phyloP scores from a whole-genome alignment of 2,113 vertebrate species.

The Saguinus midas region DNA sequence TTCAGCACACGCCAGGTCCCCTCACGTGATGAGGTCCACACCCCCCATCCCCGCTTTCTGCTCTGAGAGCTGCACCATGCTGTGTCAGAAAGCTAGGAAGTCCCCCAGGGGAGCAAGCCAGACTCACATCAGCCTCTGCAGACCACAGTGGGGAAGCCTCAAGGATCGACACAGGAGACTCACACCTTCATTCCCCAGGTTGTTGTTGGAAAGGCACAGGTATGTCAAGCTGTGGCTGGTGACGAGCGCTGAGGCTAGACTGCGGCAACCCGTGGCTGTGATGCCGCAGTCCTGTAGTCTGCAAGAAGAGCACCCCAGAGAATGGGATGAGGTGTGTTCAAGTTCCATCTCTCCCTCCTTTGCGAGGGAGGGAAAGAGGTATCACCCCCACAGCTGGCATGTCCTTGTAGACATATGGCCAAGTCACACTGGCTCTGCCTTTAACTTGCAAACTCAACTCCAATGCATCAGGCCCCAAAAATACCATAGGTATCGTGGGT shows the following conservation, averaged over 20 bases:
- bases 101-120: accelerated
- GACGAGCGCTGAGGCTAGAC: not conserved
- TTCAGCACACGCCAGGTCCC: accelerated
- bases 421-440: not conserved
- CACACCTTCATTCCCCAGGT: not conserved
- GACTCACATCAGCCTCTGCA: constrained; percentile 67
- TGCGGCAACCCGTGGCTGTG: not conserved
- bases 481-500: accelerated
- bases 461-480: not conserved
- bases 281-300: constrained; percentile 52
- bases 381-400: accelerated
- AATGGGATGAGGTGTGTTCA: accelerated
- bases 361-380: not conserved
- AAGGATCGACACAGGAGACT: not conserved
- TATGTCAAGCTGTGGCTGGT: not conserved
- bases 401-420: not conserved
- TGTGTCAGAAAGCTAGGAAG: accelerated
- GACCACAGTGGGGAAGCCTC: not conserved
- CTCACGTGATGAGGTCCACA: accelerated
- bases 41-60: not conserved
- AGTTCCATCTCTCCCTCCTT: not conserved
- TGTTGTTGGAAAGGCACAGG: constrained; percentile 42
- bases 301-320: not conserved
- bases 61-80: accelerated
- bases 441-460: not conserved